phyloP scores from a whole-genome alignment of 1,140 invertebrate species.

The Micrasema minimum region DNA sequence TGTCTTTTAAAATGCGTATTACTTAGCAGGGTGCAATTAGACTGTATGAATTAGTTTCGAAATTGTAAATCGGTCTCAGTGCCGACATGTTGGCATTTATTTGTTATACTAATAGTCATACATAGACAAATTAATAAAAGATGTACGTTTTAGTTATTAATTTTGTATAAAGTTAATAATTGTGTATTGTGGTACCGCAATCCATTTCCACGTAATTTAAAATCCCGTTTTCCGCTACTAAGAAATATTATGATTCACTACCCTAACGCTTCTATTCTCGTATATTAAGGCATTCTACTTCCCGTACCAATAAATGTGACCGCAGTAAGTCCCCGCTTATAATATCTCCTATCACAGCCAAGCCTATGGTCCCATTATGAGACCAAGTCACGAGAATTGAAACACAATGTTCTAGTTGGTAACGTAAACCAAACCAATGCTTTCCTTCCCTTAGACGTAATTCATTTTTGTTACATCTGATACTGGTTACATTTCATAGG shows the following conservation, averaged over 20 bases:
- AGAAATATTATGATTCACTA: constrained; percentile 5
- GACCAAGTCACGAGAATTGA: constrained; percentile 29
- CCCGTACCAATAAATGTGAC: constrained; percentile 15
- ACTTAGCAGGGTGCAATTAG: too few relatives aligned
- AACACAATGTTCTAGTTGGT: constrained; percentile 6
- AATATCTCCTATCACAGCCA: neutral
- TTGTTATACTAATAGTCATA: too few relatives aligned
- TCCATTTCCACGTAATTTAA: constrained; percentile 16
- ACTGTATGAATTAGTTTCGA: too few relatives aligned
- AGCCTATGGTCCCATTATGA: constrained; percentile 33
- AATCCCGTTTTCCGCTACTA: neutral
- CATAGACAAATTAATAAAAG: too few relatives aligned
- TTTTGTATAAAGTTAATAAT: too few relatives aligned
- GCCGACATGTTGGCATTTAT: too few relatives aligned
- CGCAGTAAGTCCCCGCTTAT: constrained; percentile 1
- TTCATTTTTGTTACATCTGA: constrained; percentile 14
- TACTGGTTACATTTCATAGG: too few relatives aligned
- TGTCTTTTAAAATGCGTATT: too few relatives aligned
- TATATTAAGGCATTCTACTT: constrained; percentile 7
- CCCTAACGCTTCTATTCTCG: neutral
- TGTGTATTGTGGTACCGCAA: too few relatives aligned
- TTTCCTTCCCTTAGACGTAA: constrained; percentile 28
- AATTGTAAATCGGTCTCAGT: too few relatives aligned
- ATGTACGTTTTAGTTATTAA: too few relatives aligned
- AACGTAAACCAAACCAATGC: constrained; percentile 27